Evolutionary conservation across 2,888 invertebrate genomes (phyloP), one percentile per base, ranked within the genome.

Genomic region (Diaprepes abbreviatus): DNA sequence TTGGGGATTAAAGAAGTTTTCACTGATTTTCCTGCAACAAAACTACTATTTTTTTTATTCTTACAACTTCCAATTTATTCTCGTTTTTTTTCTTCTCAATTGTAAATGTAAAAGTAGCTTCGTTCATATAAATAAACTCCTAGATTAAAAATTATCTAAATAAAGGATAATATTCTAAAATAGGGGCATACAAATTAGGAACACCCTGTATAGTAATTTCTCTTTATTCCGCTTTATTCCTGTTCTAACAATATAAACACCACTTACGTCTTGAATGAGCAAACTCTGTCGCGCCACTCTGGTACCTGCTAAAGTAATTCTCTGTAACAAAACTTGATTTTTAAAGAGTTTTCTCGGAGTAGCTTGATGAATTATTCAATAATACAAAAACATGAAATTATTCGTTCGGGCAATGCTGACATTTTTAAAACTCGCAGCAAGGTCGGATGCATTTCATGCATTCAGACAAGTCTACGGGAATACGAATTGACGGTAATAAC

Each of bases 211-310:
- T 24, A 3, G 6, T 7, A 3, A 7, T 7, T 40, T 16, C 6
- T 40, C 12, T 16, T 16, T 40, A 16, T 40, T 40, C 24, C 24
- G n/a, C 17, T 19, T 16, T 45, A 45, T 16, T 45, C 10, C 24
- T n/a, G n/a, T 21, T 5, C 24, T 24, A 4, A 24, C 24, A 24
- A 50, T 50, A 50, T 21, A 9, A 21, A 50, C 21, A 10, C 50
- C 10, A 14, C 57, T 19, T 38, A 24, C 40, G 17, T 10, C 24
- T 43, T 59, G 43, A 59, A 59, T 43, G 59, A n/a, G 33, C 33
- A 45, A 45, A 50, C n/a, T 1, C 21, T 43, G 48, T 59, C 59
- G 45, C 43, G 43, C 45, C 59, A 59, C 19, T 59, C 31, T 12
- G 59, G 33, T 59, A 59, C 59, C 59, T 59, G 59, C 33, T 14